Evolutionary conservation across 92 coral and sea anemone genomes (phyloP).

Genomic region (Epizoanthus stellaris): DNA sequence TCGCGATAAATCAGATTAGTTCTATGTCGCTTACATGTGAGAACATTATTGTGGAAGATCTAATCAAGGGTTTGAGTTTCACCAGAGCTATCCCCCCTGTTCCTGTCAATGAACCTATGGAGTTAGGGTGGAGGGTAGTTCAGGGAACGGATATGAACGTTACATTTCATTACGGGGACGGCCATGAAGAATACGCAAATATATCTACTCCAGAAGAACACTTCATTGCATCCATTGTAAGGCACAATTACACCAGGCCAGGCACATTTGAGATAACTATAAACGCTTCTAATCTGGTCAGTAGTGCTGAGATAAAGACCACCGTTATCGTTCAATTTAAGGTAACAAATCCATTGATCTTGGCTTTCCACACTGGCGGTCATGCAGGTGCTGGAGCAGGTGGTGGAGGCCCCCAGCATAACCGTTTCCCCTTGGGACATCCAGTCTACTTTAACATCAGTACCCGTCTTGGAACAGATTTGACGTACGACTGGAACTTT

Average conservation of each 20-base stretch:
- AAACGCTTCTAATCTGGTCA: not conserved
- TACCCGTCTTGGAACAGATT: not conserved
- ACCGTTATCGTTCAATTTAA: not conserved
- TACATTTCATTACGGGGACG: not conserved
- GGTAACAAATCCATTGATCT: not conserved
- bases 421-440: not conserved
- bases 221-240: not conserved
- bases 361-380: not conserved
- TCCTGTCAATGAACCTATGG: not conserved
- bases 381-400: not conserved
- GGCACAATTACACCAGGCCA: not conserved
- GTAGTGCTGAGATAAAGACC: not conserved
- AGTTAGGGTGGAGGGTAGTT: not conserved
- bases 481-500: slow-evolving; percentile 1
- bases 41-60: not conserved
- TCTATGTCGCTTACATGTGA: not conserved
- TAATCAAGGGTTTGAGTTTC: slow-evolving; percentile 1
- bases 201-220: not conserved
- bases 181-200: not conserved
- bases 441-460: not conserved
- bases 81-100: not conserved
- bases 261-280: not conserved
- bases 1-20: not conserved
- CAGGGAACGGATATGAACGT: slow-evolving; percentile 1
- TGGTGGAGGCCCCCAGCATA: not conserved